Base-by-base conservation (phyloP, 2,888 invertebrate genomes). In the Oxystoma pomonae region DNA sequence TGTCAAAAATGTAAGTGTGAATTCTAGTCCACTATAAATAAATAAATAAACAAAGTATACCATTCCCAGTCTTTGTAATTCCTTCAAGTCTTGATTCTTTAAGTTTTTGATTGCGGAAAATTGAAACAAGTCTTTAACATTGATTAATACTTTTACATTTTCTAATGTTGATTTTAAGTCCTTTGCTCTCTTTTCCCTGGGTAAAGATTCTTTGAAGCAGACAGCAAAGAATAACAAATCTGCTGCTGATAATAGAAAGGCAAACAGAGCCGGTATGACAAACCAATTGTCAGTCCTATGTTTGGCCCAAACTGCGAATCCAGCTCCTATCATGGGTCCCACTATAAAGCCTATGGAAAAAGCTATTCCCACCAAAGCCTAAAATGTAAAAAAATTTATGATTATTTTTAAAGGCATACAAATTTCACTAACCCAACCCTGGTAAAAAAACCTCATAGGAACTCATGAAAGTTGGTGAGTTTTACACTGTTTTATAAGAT, bases 311-410 rank as follows among this genome's bases (percentile, higher is more conserved):
- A 85, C 84, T 1, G 94, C 90, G 78, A 96, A 94, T 77, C 88
- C 83, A 2, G 97, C 98, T 20, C 98, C 98, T 68, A 98, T 94
- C 79, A 96, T 84, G 1, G 98, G 98, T 0, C 98, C 98, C 66
- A 96, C 82, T 72, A 98, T 92, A 81, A 99, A 99, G n/a, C 97
- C 98, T 65, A 99, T 81, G 1, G 98, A 98, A 81, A 99, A 99
- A 5, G 98, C 96, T 72, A 97, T 89, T 12, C 99, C 99, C 67
- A 99, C 91, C 60, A 97, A 81, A n/a, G 98, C 98, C 94, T 94
- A 82, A 74, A 83, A 84, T 72, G 49, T 59, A 62, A 65, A 55
- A 55, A 52, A 3, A 22, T 59, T 63, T 20, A 22, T 20, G 9
- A 50, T 49, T 16, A 12, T 18, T 61, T 5, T 3, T 52, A 9